Evolutionary conservation across 2,797 vertebrate genomes (phyloP).

Genomic region (Anguilla obscura): DNA sequence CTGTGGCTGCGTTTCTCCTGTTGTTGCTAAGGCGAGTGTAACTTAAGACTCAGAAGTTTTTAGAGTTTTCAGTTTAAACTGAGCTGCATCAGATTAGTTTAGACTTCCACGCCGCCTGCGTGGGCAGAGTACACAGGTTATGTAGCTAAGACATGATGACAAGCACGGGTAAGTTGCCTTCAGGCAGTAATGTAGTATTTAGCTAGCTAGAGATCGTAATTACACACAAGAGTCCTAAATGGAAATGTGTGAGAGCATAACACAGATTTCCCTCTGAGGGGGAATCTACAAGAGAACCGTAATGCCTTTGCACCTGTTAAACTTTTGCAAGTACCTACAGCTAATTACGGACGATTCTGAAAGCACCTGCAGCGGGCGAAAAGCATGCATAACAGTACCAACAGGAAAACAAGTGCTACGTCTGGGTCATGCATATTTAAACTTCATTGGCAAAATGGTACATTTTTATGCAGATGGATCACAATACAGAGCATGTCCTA

Average conservation of each 20-base stretch:
- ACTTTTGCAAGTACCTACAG: too few relatives aligned
- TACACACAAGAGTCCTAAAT: neutral
- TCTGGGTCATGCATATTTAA: too few relatives aligned
- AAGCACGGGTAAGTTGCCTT: neutral
- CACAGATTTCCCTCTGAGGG: neutral
- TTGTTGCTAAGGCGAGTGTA: neutral
- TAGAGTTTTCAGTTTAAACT: neutral
- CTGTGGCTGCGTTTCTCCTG: neutral
- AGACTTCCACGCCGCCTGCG: neutral
- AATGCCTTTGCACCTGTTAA: too few relatives aligned
- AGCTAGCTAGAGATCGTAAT: neutral
- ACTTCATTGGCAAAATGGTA: too few relatives aligned
- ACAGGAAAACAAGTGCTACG: too few relatives aligned
- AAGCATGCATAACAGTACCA: too few relatives aligned
- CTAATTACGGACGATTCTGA: too few relatives aligned
- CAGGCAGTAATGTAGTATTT: neutral
- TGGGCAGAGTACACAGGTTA: neutral
- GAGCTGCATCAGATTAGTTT: neutral
- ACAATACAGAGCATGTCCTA: too few relatives aligned
- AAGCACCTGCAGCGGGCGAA: too few relatives aligned
- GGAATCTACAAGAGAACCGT: neutral
- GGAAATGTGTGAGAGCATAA: neutral
- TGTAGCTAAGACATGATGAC: neutral
- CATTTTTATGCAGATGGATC: too few relatives aligned
- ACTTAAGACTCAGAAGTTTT: neutral